Evolutionary conservation across 2,113 vertebrate species (phyloP).

Genomic region (Oreochromis tanganicae): DNA sequence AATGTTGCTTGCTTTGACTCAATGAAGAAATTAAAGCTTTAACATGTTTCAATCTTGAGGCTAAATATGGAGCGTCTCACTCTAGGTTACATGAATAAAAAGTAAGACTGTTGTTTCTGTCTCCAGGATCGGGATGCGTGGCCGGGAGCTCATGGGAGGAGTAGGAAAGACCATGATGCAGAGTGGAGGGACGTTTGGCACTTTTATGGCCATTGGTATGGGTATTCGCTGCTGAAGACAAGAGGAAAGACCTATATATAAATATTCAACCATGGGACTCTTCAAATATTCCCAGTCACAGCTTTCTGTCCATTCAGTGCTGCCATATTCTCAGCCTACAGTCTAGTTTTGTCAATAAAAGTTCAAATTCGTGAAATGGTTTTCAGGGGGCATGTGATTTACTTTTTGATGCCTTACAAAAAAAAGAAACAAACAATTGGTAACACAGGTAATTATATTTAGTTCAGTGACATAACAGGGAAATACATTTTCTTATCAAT

Average conservation of each 20-base stretch:
- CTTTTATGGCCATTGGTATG: slow-evolving; percentile 98
- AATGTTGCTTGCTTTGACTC: not conserved
- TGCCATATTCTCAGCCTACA: not conserved
- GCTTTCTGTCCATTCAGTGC: not conserved
- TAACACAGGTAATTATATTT: not conserved
- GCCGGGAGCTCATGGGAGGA: slow-evolving; percentile 94
- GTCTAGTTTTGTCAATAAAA: slow-evolving; percentile 60
- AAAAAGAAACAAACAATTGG: not conserved
- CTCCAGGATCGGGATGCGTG: slow-evolving; percentile 92
- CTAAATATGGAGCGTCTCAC: not conserved
- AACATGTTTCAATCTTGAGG: not conserved
- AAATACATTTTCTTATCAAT: not conserved
- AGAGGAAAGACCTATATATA: not conserved
- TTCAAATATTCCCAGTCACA: not conserved
- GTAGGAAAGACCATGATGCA: slow-evolving; percentile 99
- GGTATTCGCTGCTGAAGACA: slow-evolving; percentile 88
- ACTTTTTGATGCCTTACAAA: not conserved
- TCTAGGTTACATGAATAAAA: not conserved
- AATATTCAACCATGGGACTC: slow-evolving; percentile 36
- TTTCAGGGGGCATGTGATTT: not conserved
- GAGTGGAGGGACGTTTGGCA: slow-evolving; percentile 95
- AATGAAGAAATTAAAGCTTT: too few species aligned
- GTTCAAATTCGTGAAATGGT: slow-evolving; percentile 2
- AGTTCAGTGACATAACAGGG: not conserved
- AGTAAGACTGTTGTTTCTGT: not conserved